Evolutionary conservation across 2,888 invertebrate species (phyloP).

Genomic region (Monopis laevigella): DNA sequence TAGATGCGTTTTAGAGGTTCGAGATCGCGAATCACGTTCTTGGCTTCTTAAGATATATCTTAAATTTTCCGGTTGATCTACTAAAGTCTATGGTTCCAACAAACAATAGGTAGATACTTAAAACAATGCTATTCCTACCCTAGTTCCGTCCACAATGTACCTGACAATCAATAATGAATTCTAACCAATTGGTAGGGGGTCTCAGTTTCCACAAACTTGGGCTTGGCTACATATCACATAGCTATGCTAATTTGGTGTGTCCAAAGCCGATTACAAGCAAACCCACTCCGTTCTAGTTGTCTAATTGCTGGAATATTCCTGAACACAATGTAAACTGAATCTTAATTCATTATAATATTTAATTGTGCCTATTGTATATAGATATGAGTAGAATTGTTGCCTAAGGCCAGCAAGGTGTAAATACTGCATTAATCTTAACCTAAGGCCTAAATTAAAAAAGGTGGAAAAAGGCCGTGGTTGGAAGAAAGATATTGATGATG

Average conservation of each 20-base stretch:
- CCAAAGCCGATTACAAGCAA: constrained; percentile 43
- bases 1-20: too few relatives aligned
- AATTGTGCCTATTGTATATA: constrained; percentile 17
- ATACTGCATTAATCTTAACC: too few relatives aligned
- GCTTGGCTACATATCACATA: constrained; percentile 13
- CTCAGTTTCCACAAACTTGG: constrained; percentile 8
- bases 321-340: constrained; percentile 1
- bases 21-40: too few relatives aligned
- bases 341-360: constrained; percentile 16
- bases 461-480: too few relatives aligned
- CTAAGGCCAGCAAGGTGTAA: too few relatives aligned
- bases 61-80: background rate
- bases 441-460: too few relatives aligned
- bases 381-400: too few relatives aligned
- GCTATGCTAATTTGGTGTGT: constrained; percentile 42
- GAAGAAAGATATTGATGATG: too few relatives aligned
- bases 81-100: background rate
- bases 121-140: constrained; percentile 1
- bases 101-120: constrained; percentile 5
- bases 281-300: constrained; percentile 33
- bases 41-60: background rate
- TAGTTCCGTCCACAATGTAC: constrained; percentile 4
- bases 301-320: constrained; percentile 26
- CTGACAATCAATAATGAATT: constrained; percentile 29
- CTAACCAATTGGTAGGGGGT: constrained; percentile 25